Percentiles rank a stretch among this genome's conserved stretches.
phyloP scores from a whole-genome alignment of 2,888 invertebrate species.

The Yponomeuta malinellus region DNA sequence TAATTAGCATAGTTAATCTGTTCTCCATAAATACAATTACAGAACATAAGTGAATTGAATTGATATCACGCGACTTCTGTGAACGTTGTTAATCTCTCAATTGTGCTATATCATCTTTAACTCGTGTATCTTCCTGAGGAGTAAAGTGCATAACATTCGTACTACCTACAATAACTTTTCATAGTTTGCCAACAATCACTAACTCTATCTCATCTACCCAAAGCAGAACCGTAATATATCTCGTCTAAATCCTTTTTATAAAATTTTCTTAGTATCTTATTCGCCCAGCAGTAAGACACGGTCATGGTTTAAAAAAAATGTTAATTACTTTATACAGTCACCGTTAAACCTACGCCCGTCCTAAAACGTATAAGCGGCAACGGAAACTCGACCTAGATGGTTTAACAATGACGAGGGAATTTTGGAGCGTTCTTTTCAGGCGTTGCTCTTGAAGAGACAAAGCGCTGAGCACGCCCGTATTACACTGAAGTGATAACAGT shows the following conservation, averaged over 20 bases:
- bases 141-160: no score
- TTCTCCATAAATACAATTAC: slow-evolving; percentile 3
- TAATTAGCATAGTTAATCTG: slow-evolving; percentile 3
- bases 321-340: neutral
- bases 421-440: slow-evolving; percentile 14
- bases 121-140: neutral
- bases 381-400: neutral
- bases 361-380: neutral
- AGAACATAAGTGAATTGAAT: neutral
- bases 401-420: neutral
- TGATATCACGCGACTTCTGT: slow-evolving; percentile 1
- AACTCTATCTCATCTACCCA: no score
- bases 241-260: neutral
- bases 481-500: slow-evolving; percentile 48
- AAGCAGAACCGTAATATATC: neutral
- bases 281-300: no score
- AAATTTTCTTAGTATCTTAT: no score
- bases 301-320: no score
- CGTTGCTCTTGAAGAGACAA: slow-evolving; percentile 37
- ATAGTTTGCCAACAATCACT: neutral
- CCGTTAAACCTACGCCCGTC: neutral
- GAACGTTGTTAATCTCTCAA: neutral
- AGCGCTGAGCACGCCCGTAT: slow-evolving; percentile 34
- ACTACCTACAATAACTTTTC: neutral
- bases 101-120: neutral